Conservation (phyloP, 92 coral and sea anemone species). For the Muricea muricata region DNA sequence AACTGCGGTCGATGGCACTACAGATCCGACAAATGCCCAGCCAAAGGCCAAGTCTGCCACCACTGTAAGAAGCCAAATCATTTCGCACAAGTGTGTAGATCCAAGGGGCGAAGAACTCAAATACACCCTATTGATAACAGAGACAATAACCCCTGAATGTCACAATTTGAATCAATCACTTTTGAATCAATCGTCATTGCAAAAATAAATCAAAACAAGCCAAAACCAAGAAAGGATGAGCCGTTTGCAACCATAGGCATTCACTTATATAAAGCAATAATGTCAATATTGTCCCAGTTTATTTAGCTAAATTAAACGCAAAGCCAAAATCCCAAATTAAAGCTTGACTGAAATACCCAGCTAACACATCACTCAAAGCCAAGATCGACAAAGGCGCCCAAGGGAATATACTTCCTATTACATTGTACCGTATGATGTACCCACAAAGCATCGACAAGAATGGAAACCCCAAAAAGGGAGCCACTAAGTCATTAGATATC, state of each 20-base stretch:
- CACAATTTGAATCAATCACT: slow-evolving; percentile 35
- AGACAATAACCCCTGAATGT: too few relatives aligned
- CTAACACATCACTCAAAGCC: slow-evolving; percentile 53
- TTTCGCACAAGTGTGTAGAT: slow-evolving; percentile 54
- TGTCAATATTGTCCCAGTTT: too few relatives aligned
- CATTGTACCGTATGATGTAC: slow-evolving; percentile 60
- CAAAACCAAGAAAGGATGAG: slow-evolving; percentile 28
- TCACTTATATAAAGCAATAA: slow-evolving; percentile 12
- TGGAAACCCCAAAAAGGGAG: slow-evolving; percentile 54
- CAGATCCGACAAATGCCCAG: slow-evolving; percentile 59
- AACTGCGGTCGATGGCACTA: slow-evolving; percentile 64
- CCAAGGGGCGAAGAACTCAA: background rate
- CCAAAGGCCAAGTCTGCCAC: slow-evolving; percentile 54
- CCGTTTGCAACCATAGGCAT: slow-evolving; percentile 50
- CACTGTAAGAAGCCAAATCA: slow-evolving; percentile 43
- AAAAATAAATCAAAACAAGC: background rate
- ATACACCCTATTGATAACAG: slow-evolving; percentile 27
- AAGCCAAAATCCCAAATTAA: background rate
- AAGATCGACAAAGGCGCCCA: slow-evolving; percentile 70
- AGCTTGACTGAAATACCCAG: too few relatives aligned
- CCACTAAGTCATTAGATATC: slow-evolving; percentile 19
- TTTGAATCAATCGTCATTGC: slow-evolving; percentile 55
- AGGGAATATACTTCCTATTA: slow-evolving; percentile 64
- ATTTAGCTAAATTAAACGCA: too few relatives aligned
- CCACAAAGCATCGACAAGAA: slow-evolving; percentile 54